A percentile compares a stretch with the other conserved stretches of the same genome.
Evolutionary conservation across 2,113 vertebrate genomes (phyloP).

Genomic region (Cyphomyrus discorhynchus): DNA sequence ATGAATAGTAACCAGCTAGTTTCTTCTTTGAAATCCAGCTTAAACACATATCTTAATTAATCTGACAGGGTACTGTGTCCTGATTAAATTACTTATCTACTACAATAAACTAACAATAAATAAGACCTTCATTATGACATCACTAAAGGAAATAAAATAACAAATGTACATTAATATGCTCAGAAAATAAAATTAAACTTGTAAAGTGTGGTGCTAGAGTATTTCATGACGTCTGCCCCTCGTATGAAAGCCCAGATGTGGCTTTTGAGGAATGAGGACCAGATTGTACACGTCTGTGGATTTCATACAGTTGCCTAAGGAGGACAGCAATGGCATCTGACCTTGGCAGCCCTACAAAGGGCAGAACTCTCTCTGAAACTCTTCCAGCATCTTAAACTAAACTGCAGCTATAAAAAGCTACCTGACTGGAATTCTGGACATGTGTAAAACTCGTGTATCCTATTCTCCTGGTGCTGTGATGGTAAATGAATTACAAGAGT

Average conservation of each 20-base stretch:
- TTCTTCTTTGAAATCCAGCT: not conserved
- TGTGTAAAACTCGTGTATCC: not conserved
- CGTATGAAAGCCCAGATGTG: not conserved
- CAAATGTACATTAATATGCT: not conserved
- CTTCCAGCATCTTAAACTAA: not conserved
- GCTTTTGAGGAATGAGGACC: not conserved
- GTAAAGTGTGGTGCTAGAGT: not conserved
- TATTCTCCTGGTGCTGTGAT: not conserved
- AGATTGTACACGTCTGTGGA: not conserved
- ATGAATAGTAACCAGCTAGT: not conserved
- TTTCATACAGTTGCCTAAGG: not conserved
- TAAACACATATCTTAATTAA: not conserved
- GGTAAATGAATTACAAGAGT: not conserved
- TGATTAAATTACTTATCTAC: not conserved
- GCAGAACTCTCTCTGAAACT: not conserved
- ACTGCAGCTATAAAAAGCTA: not conserved
- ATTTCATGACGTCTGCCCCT: not conserved
- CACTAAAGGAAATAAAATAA: not conserved
- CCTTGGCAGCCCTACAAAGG: conserved; percentile 6
- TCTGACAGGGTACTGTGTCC: not conserved
- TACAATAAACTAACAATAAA: not conserved
- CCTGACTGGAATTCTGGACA: not conserved
- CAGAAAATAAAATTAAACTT: not conserved
- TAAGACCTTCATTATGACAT: not conserved
- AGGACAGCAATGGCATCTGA: not conserved